phyloP scores from a whole-genome alignment of 2,888 invertebrate genomes.

The Atethmia centrago region DNA sequence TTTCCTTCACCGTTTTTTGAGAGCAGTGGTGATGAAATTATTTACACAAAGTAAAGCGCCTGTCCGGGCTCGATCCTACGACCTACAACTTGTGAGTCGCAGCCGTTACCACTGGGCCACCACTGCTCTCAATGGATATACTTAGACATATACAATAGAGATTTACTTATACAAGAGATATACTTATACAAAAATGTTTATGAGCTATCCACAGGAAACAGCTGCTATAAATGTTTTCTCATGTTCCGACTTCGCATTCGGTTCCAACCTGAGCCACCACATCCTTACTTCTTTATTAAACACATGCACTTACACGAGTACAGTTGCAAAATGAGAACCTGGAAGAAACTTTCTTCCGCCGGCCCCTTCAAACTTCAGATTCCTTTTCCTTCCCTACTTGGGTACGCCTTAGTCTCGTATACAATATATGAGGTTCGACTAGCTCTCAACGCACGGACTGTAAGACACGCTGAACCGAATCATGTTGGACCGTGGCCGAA shows the following conservation, averaged over 20 bases:
- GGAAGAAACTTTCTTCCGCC: constrained; percentile 3
- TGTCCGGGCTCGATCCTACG: too few species aligned
- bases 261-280: background rate
- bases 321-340: constrained; percentile 4
- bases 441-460: constrained; percentile 7
- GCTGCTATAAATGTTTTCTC: background rate
- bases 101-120: too few species aligned
- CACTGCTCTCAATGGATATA: too few species aligned
- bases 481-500: background rate
- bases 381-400: background rate
- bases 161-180: too few species aligned
- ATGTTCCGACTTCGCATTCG: background rate
- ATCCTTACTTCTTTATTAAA: background rate
- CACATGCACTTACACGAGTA: background rate
- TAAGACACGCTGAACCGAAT: constrained; percentile 18
- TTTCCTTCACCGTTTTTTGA: too few species aligned
- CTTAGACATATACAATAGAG: too few species aligned
- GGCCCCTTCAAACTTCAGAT: background rate
- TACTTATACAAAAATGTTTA: too few species aligned
- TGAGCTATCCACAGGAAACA: background rate
- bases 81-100: too few species aligned
- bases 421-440: constrained; percentile 19
- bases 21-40: too few species aligned
- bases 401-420: constrained; percentile 9
- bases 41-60: too few species aligned